phyloP scores from a whole-genome alignment of 2,113 vertebrate species.

The Cynoglossus semilaevis region DNA sequence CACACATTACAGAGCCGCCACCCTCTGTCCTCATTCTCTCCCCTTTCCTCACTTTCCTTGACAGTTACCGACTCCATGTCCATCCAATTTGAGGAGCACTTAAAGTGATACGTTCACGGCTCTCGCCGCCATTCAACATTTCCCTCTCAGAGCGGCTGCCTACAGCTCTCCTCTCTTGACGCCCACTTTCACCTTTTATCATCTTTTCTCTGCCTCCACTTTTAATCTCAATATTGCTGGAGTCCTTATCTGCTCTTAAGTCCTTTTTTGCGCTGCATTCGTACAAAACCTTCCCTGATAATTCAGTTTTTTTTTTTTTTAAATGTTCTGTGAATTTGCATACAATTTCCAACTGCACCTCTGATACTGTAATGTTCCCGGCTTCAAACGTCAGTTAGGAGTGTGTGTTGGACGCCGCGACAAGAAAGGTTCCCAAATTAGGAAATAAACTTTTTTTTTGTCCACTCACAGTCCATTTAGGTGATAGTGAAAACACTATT shows the following conservation, averaged over 20 bases:
- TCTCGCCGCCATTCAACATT: slow-evolving; percentile 43
- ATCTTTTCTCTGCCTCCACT: slow-evolving; percentile 30
- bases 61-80: slow-evolving; percentile 47
- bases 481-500: too few species aligned
- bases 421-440: too few species aligned
- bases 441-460: too few species aligned
- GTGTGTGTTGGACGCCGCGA: too few species aligned
- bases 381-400: too few species aligned
- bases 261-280: slow-evolving; percentile 16
- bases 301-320: slow-evolving; percentile 8
- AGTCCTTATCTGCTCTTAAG: slow-evolving; percentile 16
- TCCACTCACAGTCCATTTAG: too few species aligned
- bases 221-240: slow-evolving; percentile 37
- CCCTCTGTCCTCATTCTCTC: slow-evolving; percentile 56
- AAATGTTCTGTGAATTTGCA: slow-evolving; percentile 12
- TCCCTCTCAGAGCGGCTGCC: slow-evolving; percentile 39
- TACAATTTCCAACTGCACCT: slow-evolving; percentile 1
- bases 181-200: slow-evolving; percentile 49
- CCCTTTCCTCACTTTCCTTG: slow-evolving; percentile 40
- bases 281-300: slow-evolving; percentile 4
- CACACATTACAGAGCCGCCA: slow-evolving; percentile 59
- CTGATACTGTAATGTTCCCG: too few species aligned
- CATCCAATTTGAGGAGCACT: slow-evolving; percentile 58
- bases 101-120: slow-evolving; percentile 48
- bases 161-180: slow-evolving; percentile 33